Conservation (phyloP, 2,113 vertebrate genomes). For the Candoia aspera region DNA sequence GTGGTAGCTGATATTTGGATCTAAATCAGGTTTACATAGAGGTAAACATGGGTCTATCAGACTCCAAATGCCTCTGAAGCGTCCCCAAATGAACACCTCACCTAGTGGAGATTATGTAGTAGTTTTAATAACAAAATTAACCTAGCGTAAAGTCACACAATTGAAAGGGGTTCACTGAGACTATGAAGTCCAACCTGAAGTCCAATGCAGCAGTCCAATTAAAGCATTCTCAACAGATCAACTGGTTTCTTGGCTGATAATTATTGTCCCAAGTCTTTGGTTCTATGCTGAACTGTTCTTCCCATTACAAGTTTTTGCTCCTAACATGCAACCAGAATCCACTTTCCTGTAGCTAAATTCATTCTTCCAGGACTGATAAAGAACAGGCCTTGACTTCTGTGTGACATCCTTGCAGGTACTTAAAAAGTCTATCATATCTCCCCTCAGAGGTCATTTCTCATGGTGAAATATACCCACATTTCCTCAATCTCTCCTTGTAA, state of each 20-base stretch:
- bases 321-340: not conserved
- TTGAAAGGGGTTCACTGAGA: not conserved
- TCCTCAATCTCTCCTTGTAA: not conserved
- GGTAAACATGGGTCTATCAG: not conserved
- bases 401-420: not conserved
- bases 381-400: not conserved
- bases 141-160: not conserved
- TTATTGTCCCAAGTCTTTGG: not conserved
- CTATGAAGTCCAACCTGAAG: not conserved
- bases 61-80: not conserved
- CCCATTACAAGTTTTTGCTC: not conserved
- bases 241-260: not conserved
- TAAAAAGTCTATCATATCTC: not conserved
- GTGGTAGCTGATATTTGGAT: not conserved
- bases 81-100: not conserved
- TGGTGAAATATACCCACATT: not conserved
- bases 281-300: not conserved
- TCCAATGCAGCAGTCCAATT: not conserved
- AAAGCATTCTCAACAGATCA: not conserved
- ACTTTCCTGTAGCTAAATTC: not conserved
- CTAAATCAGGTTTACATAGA: not conserved
- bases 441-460: not conserved
- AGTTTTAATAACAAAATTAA: not conserved
- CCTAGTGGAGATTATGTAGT: not conserved
- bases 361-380: not conserved